A percentile compares a stretch with the other conserved stretches of the same genome.
These are phyloP conservation scores for Rhinopithecus roxellana DNA, from an alignment of 2,113 vertebrate species.

Conservation along the genomic window DNA sequence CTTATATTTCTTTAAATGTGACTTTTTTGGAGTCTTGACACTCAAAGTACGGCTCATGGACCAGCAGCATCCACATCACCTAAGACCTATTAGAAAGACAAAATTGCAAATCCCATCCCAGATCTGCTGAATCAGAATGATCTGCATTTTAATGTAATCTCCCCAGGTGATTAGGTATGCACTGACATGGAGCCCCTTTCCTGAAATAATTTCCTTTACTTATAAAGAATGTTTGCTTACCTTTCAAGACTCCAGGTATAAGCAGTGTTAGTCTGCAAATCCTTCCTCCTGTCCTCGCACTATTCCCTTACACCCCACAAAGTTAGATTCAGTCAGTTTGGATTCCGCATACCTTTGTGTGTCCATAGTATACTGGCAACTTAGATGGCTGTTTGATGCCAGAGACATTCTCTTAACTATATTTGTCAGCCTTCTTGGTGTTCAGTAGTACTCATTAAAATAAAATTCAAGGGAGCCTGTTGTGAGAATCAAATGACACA, in stretches of 20 bases:
- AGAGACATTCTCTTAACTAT: not conserved
- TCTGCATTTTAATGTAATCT: not conserved
- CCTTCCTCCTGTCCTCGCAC: not conserved
- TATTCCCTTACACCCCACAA: fast-evolving
- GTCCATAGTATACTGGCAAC: not conserved
- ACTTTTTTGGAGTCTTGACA: not conserved
- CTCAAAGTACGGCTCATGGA: not conserved
- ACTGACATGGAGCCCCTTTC: not conserved
- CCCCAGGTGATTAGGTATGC: not conserved
- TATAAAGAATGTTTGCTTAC: not conserved
- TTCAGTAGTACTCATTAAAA: not conserved
- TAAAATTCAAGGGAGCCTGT: not conserved
- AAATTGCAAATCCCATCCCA: not conserved
- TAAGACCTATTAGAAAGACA: not conserved
- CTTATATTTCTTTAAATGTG: not conserved
- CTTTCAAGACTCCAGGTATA: not conserved
- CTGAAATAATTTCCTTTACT: not conserved
- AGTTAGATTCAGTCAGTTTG: not conserved
- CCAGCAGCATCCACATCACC: not conserved
- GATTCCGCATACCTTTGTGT: fast-evolving
- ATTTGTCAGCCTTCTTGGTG: not conserved
- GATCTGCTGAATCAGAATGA: not conserved
- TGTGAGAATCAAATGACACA: conserved; percentile 12
- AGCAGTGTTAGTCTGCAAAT: fast-evolving
- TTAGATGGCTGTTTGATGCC: not conserved